Conservation (phyloP, 2,113 vertebrate genomes). For the Sciurus niger region DNA sequence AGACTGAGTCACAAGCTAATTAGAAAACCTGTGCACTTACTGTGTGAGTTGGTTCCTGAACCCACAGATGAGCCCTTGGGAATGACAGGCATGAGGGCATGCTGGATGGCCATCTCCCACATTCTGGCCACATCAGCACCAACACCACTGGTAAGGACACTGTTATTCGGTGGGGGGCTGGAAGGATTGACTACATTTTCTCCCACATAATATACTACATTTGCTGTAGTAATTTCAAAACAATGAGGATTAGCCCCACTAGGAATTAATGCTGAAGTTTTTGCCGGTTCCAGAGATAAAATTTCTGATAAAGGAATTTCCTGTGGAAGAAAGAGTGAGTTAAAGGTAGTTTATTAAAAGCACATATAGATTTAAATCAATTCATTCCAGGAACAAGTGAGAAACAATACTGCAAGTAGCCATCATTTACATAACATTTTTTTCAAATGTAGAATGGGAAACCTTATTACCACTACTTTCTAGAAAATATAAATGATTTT, state of each 20-base stretch:
- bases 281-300: conserved; percentile 95
- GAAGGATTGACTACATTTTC: conserved; percentile 91
- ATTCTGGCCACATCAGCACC: conserved; percentile 95
- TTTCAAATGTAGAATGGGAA: background rate
- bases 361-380: background rate
- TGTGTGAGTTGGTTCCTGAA: conserved; percentile 91
- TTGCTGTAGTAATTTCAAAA: conserved; percentile 96
- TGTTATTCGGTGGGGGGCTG: conserved; percentile 86
- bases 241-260: conserved; percentile 95
- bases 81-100: conserved; percentile 97
- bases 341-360: conserved; percentile 57
- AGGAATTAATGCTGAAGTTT: conserved; percentile 91
- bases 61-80: conserved; percentile 92
- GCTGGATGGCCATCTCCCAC: conserved; percentile 98
- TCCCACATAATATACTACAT: conserved; percentile 95
- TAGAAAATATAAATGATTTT: background rate
- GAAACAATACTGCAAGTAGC: background rate
- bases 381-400: background rate
- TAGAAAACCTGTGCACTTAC: conserved; percentile 88
- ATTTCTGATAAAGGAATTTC: conserved; percentile 99
- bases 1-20: rapidly evolving
- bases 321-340: conserved; percentile 86
- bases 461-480: background rate
- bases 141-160: conserved; percentile 91
- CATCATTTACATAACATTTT: background rate